Percentiles rank a stretch among this genome's conserved stretches.
Evolutionary conservation across 2,797 vertebrate genomes (phyloP).

Genomic region (Vireo griseus): DNA sequence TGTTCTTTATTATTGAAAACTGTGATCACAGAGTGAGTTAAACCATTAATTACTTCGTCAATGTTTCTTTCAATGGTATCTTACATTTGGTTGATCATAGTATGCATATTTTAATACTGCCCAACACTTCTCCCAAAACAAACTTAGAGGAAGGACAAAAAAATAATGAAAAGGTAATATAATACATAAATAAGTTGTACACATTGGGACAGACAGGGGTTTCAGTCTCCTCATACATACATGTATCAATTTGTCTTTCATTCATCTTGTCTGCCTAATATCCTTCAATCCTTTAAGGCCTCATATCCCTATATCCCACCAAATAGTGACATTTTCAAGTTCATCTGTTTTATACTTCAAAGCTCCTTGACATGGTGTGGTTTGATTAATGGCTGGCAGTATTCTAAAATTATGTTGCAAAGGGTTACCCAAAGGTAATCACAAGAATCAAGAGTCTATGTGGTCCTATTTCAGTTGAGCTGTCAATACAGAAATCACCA

Average conservation of each 20-base stretch:
- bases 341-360: not conserved
- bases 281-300: not conserved
- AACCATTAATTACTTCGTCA: conserved; percentile 72
- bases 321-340: not conserved
- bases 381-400: conserved; percentile 7
- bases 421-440: not conserved
- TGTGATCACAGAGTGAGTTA: conserved; percentile 29
- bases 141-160: not conserved
- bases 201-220: not conserved
- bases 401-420: not conserved
- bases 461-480: not conserved
- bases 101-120: conserved; percentile 11
- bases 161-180: not conserved
- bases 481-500: not conserved
- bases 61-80: conserved; percentile 49
- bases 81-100: conserved; percentile 52
- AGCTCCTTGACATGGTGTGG: not conserved
- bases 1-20: conserved; percentile 74
- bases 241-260: not conserved
- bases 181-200: not conserved
- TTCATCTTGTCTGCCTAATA: not conserved
- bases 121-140: not conserved
- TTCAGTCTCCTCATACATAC: not conserved
- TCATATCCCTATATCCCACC: not conserved
- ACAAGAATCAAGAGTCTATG: not conserved